Evolutionary conservation across 2,113 vertebrate species (phyloP), one percentile per base, ranked within the genome.

Genomic region (Pachycephala philippinensis): DNA sequence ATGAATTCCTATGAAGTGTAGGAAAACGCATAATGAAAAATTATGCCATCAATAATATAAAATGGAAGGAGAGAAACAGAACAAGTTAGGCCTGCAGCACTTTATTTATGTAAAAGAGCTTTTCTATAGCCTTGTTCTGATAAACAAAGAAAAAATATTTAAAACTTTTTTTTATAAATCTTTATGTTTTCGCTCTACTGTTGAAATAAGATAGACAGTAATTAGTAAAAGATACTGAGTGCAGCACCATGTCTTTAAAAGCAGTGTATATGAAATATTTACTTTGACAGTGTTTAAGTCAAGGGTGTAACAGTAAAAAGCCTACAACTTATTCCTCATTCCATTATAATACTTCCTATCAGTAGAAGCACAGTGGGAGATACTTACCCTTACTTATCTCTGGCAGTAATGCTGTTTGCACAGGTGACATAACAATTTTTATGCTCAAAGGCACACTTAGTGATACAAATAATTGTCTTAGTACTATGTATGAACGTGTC

Each of bases 11-110:
- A 65, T 95, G 94, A 97, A 96, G 96, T 95, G 68, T 63, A 87
- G 69, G 42, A 93, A 94, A 97, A 94, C 63, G 79, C 87, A 75
- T 95, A 95, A 96, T 97, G 96, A 96, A 96, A 94, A 97, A 94
- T 91, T 96, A 95, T 91, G 60, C 72, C 89, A 96, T 96, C 95
- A 95, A 85, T 96, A 97, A 90, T 91, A 93, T 84, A 94, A 97
- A 96, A 95, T 81, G 45, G 79, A 93, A 87, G 86, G 50, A 88
- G 14, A 96, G 80, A 96, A 97, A 87, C 82, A 72, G 93, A 96
- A 92, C 56, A 89, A 97, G 76, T 96, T 93, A 91, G 82, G 92
- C 92, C 95, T 91, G 94, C 84, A 94, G 93, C 93, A 93, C 79
- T 95, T 90, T 90, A 77, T 95, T 95, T 97, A 94, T 94, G 69